Evolutionary conservation across 2,113 vertebrate genomes (phyloP).

Genomic region (Mastomys coucha): DNA sequence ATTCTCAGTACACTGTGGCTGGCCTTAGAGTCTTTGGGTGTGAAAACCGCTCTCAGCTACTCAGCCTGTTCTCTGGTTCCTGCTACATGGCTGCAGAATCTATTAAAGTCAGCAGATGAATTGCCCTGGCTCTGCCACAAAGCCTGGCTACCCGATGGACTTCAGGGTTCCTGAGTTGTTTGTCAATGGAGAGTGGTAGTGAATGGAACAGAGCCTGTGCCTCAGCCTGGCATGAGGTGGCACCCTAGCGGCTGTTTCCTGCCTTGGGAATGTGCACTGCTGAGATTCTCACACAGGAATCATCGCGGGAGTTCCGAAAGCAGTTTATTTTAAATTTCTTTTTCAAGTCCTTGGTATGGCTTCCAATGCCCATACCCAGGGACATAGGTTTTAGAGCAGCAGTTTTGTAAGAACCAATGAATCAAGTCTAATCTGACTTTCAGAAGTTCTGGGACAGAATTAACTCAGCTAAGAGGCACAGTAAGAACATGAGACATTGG

Average conservation of each 20-base stretch:
- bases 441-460: not conserved
- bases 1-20: slow-evolving; percentile 47
- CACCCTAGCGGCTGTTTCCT: slow-evolving; percentile 81
- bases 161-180: slow-evolving; percentile 58
- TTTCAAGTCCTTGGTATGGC: not conserved
- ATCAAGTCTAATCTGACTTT: not conserved
- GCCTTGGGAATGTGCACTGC: slow-evolving; percentile 63
- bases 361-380: not conserved
- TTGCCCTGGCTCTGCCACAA: slow-evolving; percentile 63
- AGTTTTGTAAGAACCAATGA: not conserved
- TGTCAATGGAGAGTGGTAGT: slow-evolving; percentile 68
- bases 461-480: not conserved
- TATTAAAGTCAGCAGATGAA: slow-evolving; percentile 66
- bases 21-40: slow-evolving; percentile 65
- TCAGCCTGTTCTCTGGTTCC: slow-evolving; percentile 56
- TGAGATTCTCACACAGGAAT: not conserved
- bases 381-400: not conserved
- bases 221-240: slow-evolving; percentile 84
- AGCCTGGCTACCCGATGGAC: slow-evolving; percentile 55
- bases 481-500: not conserved
- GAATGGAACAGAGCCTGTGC: slow-evolving; percentile 65
- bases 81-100: slow-evolving; percentile 54
- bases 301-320: not conserved
- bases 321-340: slow-evolving; percentile 13
- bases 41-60: slow-evolving; percentile 69